These are phyloP conservation scores for Mormyrops attenuatus DNA, from an alignment of 2,797 vertebrate species.

Conservation along the genomic window DNA sequence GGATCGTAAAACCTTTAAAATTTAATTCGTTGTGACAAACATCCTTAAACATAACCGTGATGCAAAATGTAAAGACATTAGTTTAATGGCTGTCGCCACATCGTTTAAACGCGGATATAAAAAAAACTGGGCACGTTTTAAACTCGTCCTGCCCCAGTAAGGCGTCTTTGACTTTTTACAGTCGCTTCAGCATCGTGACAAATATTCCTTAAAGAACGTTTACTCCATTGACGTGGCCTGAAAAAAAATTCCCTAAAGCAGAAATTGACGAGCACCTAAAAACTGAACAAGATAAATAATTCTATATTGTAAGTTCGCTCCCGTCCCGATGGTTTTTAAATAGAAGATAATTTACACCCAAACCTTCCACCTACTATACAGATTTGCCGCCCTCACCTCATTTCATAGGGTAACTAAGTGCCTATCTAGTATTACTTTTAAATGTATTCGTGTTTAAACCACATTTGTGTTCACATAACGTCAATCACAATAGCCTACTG, in stretches of 20 bases:
- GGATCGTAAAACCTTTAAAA: not conserved
- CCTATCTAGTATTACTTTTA: not conserved
- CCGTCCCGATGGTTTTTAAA: not conserved
- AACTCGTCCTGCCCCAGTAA: not conserved
- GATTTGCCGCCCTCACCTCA: not conserved
- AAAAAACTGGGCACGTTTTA: not conserved
- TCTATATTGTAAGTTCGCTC: not conserved
- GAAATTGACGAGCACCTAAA: not conserved
- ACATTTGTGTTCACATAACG: not conserved
- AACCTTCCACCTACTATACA: not conserved
- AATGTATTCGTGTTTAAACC: not conserved
- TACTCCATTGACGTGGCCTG: not conserved
- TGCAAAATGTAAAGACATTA: not conserved
- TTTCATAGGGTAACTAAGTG: not conserved
- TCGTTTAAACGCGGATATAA: not conserved
- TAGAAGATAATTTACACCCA: not conserved
- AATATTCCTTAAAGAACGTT: not conserved
- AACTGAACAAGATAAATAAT: not conserved
- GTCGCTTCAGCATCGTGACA: not conserved
- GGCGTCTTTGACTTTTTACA: not conserved
- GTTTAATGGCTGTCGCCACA: not conserved
- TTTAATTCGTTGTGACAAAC: not conserved
- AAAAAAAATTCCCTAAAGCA: not conserved
- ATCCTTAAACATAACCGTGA: not conserved
- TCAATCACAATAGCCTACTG: not conserved